phyloP scores from a whole-genome alignment of 2,888 invertebrate genomes.

The Nematopogon swammerdamellus region DNA sequence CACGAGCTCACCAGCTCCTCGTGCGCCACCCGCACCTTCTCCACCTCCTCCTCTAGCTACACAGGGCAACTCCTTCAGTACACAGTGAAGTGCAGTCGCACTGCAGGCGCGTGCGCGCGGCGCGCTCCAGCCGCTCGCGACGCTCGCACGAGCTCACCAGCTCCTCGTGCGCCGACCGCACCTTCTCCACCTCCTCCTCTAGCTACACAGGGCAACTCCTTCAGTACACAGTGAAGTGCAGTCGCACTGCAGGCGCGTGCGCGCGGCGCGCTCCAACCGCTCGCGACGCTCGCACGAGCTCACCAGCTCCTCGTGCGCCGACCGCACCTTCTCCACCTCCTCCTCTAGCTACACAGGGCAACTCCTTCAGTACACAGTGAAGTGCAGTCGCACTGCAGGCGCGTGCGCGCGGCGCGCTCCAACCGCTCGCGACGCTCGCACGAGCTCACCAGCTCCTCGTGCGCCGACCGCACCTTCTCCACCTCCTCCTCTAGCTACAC shows the following conservation, averaged over 20 bases:
- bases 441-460: slow-evolving; percentile 82
- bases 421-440: slow-evolving; percentile 84
- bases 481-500: slow-evolving; percentile 81
- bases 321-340: slow-evolving; percentile 85
- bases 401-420: slow-evolving; percentile 76
- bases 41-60: no score
- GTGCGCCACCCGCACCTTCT: no score
- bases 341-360: slow-evolving; percentile 64
- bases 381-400: slow-evolving; percentile 72
- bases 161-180: slow-evolving; percentile 75
- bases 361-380: no score
- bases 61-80: no score
- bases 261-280: slow-evolving; percentile 77
- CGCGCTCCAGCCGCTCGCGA: slow-evolving; percentile 69
- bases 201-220: slow-evolving; percentile 34
- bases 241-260: slow-evolving; percentile 77
- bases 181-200: slow-evolving; percentile 74
- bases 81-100: no score
- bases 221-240: slow-evolving; percentile 20
- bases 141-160: slow-evolving; percentile 73
- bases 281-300: slow-evolving; percentile 85
- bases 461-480: slow-evolving; percentile 81
- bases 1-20: no score
- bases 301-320: slow-evolving; percentile 83
- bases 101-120: slow-evolving; percentile 66